phyloP scores from a whole-genome alignment of 1,140 invertebrate genomes.

The Aradophagus sp. region DNA sequence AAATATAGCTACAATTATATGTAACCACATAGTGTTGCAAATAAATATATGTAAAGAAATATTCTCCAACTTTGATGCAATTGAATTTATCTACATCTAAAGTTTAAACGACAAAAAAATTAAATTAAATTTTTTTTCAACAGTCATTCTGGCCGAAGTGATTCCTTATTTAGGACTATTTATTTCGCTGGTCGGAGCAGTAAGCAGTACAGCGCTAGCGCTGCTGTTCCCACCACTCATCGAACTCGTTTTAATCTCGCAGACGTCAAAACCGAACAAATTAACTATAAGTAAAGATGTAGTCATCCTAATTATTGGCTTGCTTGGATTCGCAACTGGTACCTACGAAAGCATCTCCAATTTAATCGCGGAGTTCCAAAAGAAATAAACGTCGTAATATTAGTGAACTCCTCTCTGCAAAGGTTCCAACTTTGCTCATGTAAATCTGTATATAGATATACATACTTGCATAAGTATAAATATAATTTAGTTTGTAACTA shows the following conservation, averaged over 20 bases:
- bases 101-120: too few relatives aligned
- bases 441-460: slow-evolving; percentile 33
- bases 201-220: slow-evolving; percentile 89
- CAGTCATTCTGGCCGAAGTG: slow-evolving; percentile 86
- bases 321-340: slow-evolving; percentile 83
- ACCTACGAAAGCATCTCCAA: slow-evolving; percentile 82
- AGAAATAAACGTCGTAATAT: slow-evolving; percentile 5
- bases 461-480: slow-evolving; percentile 12
- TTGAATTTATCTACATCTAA: too few relatives aligned
- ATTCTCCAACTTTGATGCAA: too few relatives aligned
- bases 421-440: slow-evolving; percentile 19
- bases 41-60: too few relatives aligned
- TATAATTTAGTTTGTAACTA: slow-evolving; percentile 2
- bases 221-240: slow-evolving; percentile 92
- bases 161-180: slow-evolving; percentile 90
- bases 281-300: slow-evolving; percentile 77
- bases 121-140: too few relatives aligned
- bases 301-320: slow-evolving; percentile 80
- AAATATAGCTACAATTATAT: too few relatives aligned
- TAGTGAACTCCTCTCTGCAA: slow-evolving; percentile 11
- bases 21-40: too few relatives aligned
- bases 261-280: slow-evolving; percentile 71
- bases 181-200: slow-evolving; percentile 92
- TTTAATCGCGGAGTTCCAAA: slow-evolving; percentile 75
- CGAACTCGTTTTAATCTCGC: slow-evolving; percentile 81